Evolutionary conservation across 2,113 vertebrate species (phyloP), one percentile per base, ranked within the genome.

Genomic region (Myocastor coypus): DNA sequence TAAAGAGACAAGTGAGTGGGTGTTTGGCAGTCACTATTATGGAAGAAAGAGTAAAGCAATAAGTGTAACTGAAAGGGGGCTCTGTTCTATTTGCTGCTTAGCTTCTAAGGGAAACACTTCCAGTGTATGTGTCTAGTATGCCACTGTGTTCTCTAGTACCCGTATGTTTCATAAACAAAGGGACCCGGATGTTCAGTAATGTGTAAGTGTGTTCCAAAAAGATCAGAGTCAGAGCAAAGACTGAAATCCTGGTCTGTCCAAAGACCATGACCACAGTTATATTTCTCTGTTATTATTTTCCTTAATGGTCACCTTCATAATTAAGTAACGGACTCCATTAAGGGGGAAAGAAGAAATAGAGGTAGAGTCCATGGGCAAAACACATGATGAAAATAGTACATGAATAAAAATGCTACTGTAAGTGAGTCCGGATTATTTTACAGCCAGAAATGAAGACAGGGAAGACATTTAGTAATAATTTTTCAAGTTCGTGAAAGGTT

Each of bases 381-480:
- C 5, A 83, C 66, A 69, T 80, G 61, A 46, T 50, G 24, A 92
- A 92, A 92, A 94, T 28, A 61, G 20, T 68, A 75, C 83, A 32
- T 71, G 66, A 90, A 14, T 55, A 94, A 95, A 85, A 46, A 89
- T 83, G 50, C 59, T 80, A 34, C 7, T 61, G 71, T n/a, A 82
- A 94, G 83, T 13, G 30, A 87, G 37, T 26, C 32, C 11, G 28
- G 32, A 42, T 84, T 68, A 87, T 90, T 61, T 59, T 83, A 26
- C 55, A 42, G 40, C 42, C 46, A 71, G 52, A 81, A 84, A 34
- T 42, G 28, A 66, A n/a, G 50, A 26, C 13, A 19, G 78, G 89
- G 57, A 91, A 68, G 30, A 87, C 66, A 96, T 77, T 63, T 87
- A 68, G 63, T 75, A 93, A 92, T 68, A n/a, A 50, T 81, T 73